Evolutionary conservation across 2,888 invertebrate species (phyloP), one percentile per base, ranked within the genome.

Genomic region (Pseudanteris insignis): DNA sequence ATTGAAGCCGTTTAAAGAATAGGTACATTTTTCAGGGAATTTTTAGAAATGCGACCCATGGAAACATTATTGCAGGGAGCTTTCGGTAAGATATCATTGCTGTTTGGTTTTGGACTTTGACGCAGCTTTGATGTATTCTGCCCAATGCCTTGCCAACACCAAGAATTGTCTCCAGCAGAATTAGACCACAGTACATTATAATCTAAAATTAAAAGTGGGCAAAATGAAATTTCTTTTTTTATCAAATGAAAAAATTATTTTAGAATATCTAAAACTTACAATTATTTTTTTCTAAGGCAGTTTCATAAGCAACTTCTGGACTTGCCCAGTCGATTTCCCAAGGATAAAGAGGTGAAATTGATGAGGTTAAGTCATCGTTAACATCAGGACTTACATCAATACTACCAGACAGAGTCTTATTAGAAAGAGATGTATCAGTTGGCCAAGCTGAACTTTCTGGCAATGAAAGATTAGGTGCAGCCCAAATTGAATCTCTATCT

Each of bases 81-180:
- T 41, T 86, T 85, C 77, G 87, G 86, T 37, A 78, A 84, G 79
- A 88, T 88, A 63, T 84, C 84, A 77, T n/a, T n/a, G n/a, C 86
- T 88, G 64, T 81, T 79, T 60, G 85, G 84, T 33, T 83, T 64
- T 12, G 76, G 85, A 75, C 84, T 85, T 75, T 86, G 86, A 75
- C 86, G 87, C 75, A 88, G 76, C 59, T 84, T 83, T 66, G 84
- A 79, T 71, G 86, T 82, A 64, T 85, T 86, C 69, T 68, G 71
- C 41, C 72, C 76, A 59, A 82, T 75, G 64, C 77, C 71, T 63
- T 74, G 70, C 78, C 80, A 78, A 73, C 76, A 72, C 81, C 81
- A 74, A 67, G 79, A 68, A 67, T 74, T 75, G 71, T 78, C 76
- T 65, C 75, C 63, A 71, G 77, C 70, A 70, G 81, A 68, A 75